Evolutionary conservation across 2,888 invertebrate species (phyloP), one percentile per base, ranked within the genome.

Genomic region (Empis stercorea): DNA sequence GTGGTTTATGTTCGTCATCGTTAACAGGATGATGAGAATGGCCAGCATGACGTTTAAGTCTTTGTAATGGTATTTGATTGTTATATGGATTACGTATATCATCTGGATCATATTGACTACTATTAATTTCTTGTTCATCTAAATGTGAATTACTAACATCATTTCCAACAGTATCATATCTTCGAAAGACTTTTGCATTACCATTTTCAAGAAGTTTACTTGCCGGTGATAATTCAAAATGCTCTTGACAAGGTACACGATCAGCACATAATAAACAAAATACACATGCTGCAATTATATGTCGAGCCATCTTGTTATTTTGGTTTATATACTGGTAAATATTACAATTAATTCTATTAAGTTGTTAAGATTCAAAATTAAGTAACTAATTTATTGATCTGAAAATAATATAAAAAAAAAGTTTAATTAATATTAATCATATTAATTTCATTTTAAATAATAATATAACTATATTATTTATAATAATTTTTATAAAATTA

Each of bases 241-340:
- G 86, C 2, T 85, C 82, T 42, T 80, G 80, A 61, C 87, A 87
- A 0, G 81, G 81, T 34, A 76, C 71, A 59, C 85, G 85, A 11
- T 85, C 80, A 2, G 86, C 84, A 60, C 86, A 87, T 1, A 87
- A 70, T 43, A 87, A 74, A 61, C 87, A 87, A 57, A 87, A 82
- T 68, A 87, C 81, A 62, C 87, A 86, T n/a, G 86, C 85, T 13
- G 84, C 81, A 56, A 87, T 79, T 48, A 87, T 72, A 60, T 79
- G 78, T 56, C 80, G 74, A 53, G 76, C 76, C 79, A 70, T 70
- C 48, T 40, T 40, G 7, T 9, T 6, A n/a, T 20, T 20, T 20
- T 20, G 20, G 20, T 20, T 27, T 27, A 20, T 27, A 6, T 27
- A 9, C 7, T 7, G 23, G 23, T 27, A 27, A 27, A 27, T 7